Evolutionary conservation across 2,797 vertebrate species (phyloP).

Genomic region (Babyrousa celebensis): DNA sequence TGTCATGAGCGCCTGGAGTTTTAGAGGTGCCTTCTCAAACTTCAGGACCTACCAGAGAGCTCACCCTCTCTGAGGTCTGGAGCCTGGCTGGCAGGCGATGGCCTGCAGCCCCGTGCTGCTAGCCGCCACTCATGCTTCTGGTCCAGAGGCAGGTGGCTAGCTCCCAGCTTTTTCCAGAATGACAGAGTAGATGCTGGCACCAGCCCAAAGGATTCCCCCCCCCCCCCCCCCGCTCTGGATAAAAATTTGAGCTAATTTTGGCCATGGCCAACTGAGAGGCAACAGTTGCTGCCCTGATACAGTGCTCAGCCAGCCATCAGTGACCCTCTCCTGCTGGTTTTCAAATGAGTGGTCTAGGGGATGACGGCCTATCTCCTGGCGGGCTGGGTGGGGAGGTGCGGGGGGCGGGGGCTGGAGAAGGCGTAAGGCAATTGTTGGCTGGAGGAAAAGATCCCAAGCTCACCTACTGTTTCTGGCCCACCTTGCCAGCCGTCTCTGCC

Average conservation of each 20-base stretch:
- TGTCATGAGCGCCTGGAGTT: not conserved
- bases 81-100: not conserved
- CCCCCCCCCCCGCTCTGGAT: not conserved
- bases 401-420: not conserved
- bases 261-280: not conserved
- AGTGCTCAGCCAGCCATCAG: not conserved
- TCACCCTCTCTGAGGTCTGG: not conserved
- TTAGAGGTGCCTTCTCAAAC: not conserved
- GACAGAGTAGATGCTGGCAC: not conserved
- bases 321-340: not conserved
- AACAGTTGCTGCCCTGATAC: not conserved
- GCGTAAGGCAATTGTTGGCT: constrained; percentile 77
- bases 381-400: not conserved
- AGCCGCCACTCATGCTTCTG: not conserved
- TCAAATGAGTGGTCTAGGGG: not conserved
- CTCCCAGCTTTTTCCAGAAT: not conserved
- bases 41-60: not conserved
- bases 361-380: not conserved
- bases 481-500: not conserved
- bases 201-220: not conserved
- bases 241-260: not conserved
- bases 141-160: not conserved
- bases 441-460: constrained; percentile 50
- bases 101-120: accelerated
- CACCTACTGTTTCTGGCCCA: not conserved